Conservation (phyloP, 2,113 vertebrate species). For the Dromas ardeola region DNA sequence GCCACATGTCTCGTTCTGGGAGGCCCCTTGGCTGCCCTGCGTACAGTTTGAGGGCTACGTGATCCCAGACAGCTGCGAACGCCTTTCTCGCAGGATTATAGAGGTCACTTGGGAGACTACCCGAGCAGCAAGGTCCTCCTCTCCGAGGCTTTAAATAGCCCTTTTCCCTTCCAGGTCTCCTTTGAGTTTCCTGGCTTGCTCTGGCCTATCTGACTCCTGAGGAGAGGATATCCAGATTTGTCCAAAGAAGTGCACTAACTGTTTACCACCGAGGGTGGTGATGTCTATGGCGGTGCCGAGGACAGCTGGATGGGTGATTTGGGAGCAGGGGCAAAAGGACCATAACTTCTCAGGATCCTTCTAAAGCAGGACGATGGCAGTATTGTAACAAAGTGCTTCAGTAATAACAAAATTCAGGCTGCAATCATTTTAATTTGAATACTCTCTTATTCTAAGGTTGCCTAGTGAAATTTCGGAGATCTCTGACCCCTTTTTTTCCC, state of each 20-base stretch:
- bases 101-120: conserved; percentile 58
- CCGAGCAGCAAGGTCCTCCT: conserved; percentile 1
- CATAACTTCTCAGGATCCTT: neutral
- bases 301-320: neutral
- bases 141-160: conserved; percentile 62
- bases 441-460: neutral
- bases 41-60: conserved; percentile 57
- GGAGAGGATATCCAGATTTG: neutral
- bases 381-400: neutral
- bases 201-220: neutral
- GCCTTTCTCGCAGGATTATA: conserved; percentile 67
- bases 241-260: neutral
- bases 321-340: neutral
- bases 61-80: conserved; percentile 66
- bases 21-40: neutral
- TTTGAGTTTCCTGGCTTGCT: conserved; percentile 11
- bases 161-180: neutral
- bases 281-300: neutral
- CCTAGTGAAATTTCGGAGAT: neutral
- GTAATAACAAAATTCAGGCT: neutral
- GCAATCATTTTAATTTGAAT: neutral
- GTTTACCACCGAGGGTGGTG: neutral
- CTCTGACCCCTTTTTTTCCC: neutral
- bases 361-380: neutral
- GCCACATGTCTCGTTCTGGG: neutral